Conservation (phyloP, 2,113 vertebrate species). For the Colossoma macropomum region DNA sequence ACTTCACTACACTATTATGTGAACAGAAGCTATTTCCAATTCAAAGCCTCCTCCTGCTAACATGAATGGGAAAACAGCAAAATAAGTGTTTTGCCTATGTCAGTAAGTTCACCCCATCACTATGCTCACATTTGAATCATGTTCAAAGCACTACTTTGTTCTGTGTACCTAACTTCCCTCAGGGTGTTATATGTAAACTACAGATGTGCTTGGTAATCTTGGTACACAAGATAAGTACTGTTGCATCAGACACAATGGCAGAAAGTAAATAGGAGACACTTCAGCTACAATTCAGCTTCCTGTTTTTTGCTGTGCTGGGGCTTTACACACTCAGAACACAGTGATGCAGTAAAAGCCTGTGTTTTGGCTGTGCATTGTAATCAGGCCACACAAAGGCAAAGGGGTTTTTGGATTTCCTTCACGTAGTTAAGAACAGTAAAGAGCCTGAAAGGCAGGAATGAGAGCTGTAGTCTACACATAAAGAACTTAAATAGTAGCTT, state of each 20-base stretch:
- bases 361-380: constrained; percentile 50
- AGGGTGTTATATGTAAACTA: no score
- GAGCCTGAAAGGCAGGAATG: constrained; percentile 7
- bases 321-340: constrained; percentile 9
- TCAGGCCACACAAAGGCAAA: constrained; percentile 52
- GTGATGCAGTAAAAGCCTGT: constrained; percentile 27
- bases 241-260: background rate
- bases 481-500: background rate
- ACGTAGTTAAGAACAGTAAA: constrained; percentile 53
- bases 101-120: no score
- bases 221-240: background rate
- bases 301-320: constrained; percentile 5
- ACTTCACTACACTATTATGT: no score
- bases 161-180: no score
- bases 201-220: no score
- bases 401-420: constrained; percentile 60
- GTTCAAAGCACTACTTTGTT: no score
- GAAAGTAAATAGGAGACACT: background rate
- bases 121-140: no score
- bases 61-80: no score
- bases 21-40: no score
- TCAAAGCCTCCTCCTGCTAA: no score
- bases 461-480: background rate
- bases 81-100: no score
- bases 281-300: constrained; percentile 12